Percentiles rank a stretch among this genome's conserved stretches.
These are phyloP conservation scores for Arbacia lixula DNA, from an alignment of 53 echinoderm and acorn worm genomes.

Conservation along the genomic window DNA sequence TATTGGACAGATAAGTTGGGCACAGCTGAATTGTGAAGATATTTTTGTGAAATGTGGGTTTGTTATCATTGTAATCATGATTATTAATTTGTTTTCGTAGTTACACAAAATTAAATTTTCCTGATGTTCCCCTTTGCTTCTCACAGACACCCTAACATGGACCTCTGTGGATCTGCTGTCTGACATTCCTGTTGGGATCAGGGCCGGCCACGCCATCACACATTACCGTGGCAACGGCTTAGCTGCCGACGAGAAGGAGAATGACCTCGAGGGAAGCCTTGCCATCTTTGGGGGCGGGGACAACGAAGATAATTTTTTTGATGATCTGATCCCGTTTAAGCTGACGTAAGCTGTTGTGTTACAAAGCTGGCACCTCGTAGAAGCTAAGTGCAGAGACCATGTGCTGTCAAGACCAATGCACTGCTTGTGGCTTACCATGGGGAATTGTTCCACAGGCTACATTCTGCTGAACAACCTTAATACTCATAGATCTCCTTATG, in stretches of 20 bases:
- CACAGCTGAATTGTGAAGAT: not conserved
- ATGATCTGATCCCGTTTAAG: slow-evolving; percentile 63
- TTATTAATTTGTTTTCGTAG: not conserved
- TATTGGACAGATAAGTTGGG: too few species aligned
- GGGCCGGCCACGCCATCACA: slow-evolving; percentile 82
- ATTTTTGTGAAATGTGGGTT: too few species aligned
- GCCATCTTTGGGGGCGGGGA: slow-evolving; percentile 92
- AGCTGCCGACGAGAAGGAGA: slow-evolving; percentile 67
- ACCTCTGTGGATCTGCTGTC: slow-evolving; percentile 35
- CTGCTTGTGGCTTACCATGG: too few species aligned
- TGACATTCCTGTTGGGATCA: slow-evolving; percentile 27
- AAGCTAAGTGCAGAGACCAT: too few species aligned
- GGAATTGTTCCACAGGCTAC: too few species aligned
- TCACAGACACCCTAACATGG: slow-evolving; percentile 48
- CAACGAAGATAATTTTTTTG: slow-evolving; percentile 84
- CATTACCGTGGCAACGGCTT: slow-evolving; percentile 9
- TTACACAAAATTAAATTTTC: not conserved
- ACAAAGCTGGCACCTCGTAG: too few species aligned
- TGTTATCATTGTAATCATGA: not conserved
- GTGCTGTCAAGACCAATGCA: too few species aligned
- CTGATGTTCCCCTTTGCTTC: not conserved
- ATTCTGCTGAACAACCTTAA: too few species aligned
- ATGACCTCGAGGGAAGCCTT: slow-evolving; percentile 28
- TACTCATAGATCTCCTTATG: too few species aligned
- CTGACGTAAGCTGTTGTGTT: too few species aligned